Percentiles rank a stretch among this genome's conserved stretches.
These are phyloP conservation scores for Rhagonycha fulva DNA, from an alignment of 2,888 invertebrate species.

Conservation along the genomic window DNA sequence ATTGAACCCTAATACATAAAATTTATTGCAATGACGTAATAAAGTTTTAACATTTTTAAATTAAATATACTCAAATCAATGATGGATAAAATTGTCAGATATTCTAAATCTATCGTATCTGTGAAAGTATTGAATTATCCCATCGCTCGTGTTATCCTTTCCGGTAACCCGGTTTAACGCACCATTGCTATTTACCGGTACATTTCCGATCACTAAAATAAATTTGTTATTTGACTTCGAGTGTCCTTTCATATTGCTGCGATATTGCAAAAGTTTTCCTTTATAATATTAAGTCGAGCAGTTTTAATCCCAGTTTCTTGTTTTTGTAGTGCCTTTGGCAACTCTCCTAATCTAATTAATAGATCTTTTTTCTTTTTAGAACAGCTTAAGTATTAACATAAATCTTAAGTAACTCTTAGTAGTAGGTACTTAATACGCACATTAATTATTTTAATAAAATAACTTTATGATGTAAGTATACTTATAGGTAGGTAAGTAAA, in stretches of 20 bases:
- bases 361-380: neutral
- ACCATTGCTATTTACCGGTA: conserved; percentile 30
- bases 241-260: conserved; percentile 8
- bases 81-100: neutral
- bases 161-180: conserved; percentile 32
- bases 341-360: neutral
- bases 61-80: neutral
- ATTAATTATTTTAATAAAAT: neutral
- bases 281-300: neutral
- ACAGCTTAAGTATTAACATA: neutral
- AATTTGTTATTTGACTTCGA: conserved; percentile 16
- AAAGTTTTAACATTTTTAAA: neutral
- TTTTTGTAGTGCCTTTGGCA: neutral
- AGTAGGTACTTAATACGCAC: too few relatives aligned
- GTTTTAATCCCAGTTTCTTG: neutral
- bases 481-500: neutral
- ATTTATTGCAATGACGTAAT: neutral
- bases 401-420: neutral
- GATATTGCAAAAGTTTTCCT: conserved; percentile 10
- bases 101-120: conserved; percentile 12
- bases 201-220: conserved; percentile 23
- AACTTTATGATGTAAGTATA: neutral
- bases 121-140: conserved; percentile 26
- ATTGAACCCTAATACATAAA: neutral
- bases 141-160: conserved; percentile 28